Evolutionary conservation across 2,888 invertebrate species (phyloP).

Genomic region (Lepidochrysops patricia): DNA sequence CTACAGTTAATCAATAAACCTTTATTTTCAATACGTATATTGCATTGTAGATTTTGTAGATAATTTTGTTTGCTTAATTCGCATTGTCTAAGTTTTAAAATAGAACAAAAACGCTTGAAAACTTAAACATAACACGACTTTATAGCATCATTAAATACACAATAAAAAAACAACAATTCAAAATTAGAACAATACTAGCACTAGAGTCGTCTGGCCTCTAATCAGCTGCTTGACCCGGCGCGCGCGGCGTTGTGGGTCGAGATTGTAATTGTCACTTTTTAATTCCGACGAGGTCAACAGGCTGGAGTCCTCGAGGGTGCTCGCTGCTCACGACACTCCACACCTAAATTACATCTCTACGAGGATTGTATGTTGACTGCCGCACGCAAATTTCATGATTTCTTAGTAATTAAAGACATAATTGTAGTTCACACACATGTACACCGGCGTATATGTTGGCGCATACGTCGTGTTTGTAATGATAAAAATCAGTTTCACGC

Average conservation of each 20-base stretch:
- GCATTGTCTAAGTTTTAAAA: too few relatives aligned
- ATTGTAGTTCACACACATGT: too few relatives aligned
- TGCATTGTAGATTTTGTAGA: too few relatives aligned
- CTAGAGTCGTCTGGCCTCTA: neutral
- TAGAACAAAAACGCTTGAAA: neutral
- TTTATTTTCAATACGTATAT: too few relatives aligned
- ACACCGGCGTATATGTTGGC: too few relatives aligned
- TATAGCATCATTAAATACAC: neutral
- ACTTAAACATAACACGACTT: neutral
- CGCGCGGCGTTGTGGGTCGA: neutral
- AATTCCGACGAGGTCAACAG: constrained; percentile 4
- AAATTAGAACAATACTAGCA: neutral
- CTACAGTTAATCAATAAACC: too few relatives aligned
- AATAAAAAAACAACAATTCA: neutral
- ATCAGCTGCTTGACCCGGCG: constrained; percentile 7
- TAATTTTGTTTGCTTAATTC: too few relatives aligned
- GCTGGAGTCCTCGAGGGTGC: neutral
- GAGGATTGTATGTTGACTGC: neutral
- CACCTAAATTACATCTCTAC: neutral
- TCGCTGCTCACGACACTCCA: neutral
- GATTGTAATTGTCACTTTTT: constrained; percentile 6
- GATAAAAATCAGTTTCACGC: too few relatives aligned
- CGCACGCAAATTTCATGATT: too few relatives aligned
- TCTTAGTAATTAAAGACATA: too few relatives aligned
- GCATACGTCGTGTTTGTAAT: too few relatives aligned